phyloP scores from a whole-genome alignment of 2,797 vertebrate genomes.

The Centroberyx gerrardi region DNA sequence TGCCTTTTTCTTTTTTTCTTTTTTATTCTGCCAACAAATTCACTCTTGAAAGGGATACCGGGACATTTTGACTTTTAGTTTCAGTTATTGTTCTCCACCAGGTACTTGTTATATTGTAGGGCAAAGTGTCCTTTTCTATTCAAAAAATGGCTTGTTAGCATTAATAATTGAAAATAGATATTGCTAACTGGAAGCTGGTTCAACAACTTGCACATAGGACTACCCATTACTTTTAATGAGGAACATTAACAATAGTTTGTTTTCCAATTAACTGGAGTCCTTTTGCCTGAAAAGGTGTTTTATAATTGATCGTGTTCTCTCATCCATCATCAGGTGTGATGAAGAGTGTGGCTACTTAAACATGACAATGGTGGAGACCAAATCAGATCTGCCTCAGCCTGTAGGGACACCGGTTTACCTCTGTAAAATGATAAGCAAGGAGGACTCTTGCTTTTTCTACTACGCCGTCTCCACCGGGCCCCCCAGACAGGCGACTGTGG shows the following conservation, averaged over 20 bases:
- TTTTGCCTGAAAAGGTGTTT: not conserved
- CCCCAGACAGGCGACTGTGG: conserved; percentile 17
- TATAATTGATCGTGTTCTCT: not conserved
- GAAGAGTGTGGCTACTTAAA: conserved; percentile 33
- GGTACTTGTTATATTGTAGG: not conserved
- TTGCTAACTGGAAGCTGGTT: too few relatives aligned
- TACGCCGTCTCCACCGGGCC: conserved; percentile 6
- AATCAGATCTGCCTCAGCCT: not conserved
- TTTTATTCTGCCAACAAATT: too few relatives aligned
- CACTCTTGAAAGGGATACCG: too few relatives aligned
- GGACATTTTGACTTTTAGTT: too few relatives aligned
- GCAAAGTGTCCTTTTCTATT: not conserved
- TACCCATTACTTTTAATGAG: too few relatives aligned
- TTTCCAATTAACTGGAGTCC: not conserved
- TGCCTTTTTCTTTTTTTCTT: too few relatives aligned
- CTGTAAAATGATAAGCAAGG: conserved; percentile 32
- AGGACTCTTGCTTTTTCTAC: not conserved
- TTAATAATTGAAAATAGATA: not conserved
- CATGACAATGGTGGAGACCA: conserved; percentile 27
- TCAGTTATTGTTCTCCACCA: too few relatives aligned
- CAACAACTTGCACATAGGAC: not conserved
- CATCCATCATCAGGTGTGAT: conserved; percentile 49
- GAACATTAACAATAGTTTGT: too few relatives aligned
- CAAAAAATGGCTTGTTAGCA: not conserved
- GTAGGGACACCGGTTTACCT: not conserved